Evolutionary conservation across 2,888 invertebrate genomes (phyloP), one percentile per base, ranked within the genome.

Genomic region (Mystacides longicornis): DNA sequence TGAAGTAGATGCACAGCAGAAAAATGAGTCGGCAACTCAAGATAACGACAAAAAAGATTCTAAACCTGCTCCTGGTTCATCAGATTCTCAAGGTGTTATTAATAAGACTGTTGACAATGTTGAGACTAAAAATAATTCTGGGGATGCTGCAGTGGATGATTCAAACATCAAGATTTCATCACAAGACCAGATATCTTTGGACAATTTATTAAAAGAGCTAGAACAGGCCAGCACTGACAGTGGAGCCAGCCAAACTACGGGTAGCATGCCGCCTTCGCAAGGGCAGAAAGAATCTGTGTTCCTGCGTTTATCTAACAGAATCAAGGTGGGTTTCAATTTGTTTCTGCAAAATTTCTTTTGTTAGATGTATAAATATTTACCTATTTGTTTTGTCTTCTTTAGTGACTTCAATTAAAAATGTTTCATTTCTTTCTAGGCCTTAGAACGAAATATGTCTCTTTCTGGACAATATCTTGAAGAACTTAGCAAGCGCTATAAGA

Each of bases 381-480:
- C 7, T 11, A 27, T 11, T 7, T 27, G 27, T 27, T 27, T 7
- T 11, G 27, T 27, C 7, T 27, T 7, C 27, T n/a, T n/a, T n/a
- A n/a, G n/a, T n/a, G n/a, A n/a, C n/a, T n/a, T n/a, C n/a, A n/a
- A n/a, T n/a, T n/a, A 31, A 31, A 31, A 31, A 31, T 43, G 43
- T 9, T 43, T 22, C 5, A 7, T 51, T 45, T 19, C 54, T 56
- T 78, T 77, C 58, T 75, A 91, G 86, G 87, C 90, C 51, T 79
- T 99, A 64, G 99, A 99, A 74, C 82, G 92, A 63, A 99, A 99
- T 73, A 93, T 99, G 86, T 95, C 96, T 14, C 79, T 99, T 42
- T 96, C 95, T 62, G 90, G 92, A 58, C 94, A 96, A 71, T 99
- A 98, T 71, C 77, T 99, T 63, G 97, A 97, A 70, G 97, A 98